A percentile compares a stretch with the other conserved stretches of the same genome.
Evolutionary conservation across 2,888 invertebrate species (phyloP).

Genomic region (Busseola fusca): DNA sequence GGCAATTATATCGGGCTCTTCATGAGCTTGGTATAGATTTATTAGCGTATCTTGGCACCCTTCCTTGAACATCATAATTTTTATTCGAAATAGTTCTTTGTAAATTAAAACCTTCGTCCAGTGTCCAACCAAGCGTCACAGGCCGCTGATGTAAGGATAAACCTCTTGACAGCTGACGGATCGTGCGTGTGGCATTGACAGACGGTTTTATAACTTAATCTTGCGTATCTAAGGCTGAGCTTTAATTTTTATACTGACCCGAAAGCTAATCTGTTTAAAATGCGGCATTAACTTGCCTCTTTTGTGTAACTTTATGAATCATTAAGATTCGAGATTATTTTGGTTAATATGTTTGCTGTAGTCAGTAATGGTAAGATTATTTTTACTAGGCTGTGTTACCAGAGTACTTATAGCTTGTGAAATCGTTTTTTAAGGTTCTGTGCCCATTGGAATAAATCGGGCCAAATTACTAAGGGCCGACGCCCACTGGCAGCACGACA

Average conservation of each 20-base stretch:
- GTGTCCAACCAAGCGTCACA: conserved; percentile 20
- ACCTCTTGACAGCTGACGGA: conserved; percentile 58
- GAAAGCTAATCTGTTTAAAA: conserved; percentile 61
- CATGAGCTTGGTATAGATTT: too few species aligned
- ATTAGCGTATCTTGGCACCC: too few species aligned
- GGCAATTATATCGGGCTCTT: too few species aligned
- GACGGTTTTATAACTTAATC: conserved; percentile 60
- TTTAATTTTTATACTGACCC: conserved; percentile 59
- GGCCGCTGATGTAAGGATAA: conserved; percentile 45
- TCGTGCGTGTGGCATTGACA: conserved; percentile 56
- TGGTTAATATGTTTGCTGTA: conserved; percentile 3
- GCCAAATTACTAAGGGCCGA: too few species aligned
- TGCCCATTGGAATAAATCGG: too few species aligned
- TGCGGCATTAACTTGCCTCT: conserved; percentile 48
- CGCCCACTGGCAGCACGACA: too few species aligned
- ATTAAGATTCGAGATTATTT: conserved; percentile 34
- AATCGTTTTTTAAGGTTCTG: too few species aligned
- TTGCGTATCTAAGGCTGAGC: conserved; percentile 58
- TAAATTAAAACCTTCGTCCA: conserved; percentile 32
- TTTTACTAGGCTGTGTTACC: neutral
- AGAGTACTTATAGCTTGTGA: neutral
- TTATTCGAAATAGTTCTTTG: neutral
- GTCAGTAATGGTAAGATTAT: conserved; percentile 5
- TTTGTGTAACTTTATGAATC: conserved; percentile 38
- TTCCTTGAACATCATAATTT: neutral